A percentile compares a stretch with the other conserved stretches of the same genome.
These are phyloP conservation scores for Clarias magur DNA, from an alignment of 2,113 vertebrate genomes.

Conservation along the genomic window DNA sequence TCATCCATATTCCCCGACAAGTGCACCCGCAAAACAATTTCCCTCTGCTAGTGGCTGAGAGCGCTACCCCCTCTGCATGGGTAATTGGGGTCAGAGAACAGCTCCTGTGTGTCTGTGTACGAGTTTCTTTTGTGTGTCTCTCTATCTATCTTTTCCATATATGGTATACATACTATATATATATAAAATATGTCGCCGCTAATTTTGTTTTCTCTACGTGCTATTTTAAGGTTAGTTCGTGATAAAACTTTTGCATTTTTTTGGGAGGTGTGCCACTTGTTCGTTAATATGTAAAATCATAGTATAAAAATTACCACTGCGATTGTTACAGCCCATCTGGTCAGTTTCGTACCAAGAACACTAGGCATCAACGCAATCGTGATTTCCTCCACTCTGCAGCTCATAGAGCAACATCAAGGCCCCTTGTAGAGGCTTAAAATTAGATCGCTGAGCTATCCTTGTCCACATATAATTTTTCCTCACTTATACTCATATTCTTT, in stretches of 20 bases:
- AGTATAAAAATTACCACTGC: not conserved
- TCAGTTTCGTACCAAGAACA: not conserved
- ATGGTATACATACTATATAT: constrained; percentile 37
- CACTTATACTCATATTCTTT: not conserved
- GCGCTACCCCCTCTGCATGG: constrained; percentile 74
- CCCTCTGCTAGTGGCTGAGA: constrained; percentile 49
- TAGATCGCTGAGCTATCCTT: not conserved
- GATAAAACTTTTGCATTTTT: not conserved
- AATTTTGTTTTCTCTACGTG: not conserved
- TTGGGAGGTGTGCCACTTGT: not conserved
- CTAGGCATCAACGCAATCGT: no score
- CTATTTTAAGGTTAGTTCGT: not conserved
- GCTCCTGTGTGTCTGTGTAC: constrained; percentile 57
- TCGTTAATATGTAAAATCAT: not conserved
- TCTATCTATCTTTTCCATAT: constrained; percentile 61
- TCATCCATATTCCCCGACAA: constrained; percentile 72
- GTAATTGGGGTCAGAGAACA: constrained; percentile 78
- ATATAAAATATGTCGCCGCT: not conserved
- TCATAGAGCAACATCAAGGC: not conserved
- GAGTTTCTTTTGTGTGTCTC: not conserved
- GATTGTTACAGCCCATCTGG: not conserved
- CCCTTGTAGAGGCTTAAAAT: not conserved
- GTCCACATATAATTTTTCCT: not conserved
- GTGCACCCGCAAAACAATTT: constrained; percentile 62
- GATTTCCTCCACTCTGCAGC: not conserved